Evolutionary conservation across 1,140 invertebrate genomes (phyloP), one percentile per base, ranked within the genome.

Genomic region (Meloidogyne floridensis): DNA sequence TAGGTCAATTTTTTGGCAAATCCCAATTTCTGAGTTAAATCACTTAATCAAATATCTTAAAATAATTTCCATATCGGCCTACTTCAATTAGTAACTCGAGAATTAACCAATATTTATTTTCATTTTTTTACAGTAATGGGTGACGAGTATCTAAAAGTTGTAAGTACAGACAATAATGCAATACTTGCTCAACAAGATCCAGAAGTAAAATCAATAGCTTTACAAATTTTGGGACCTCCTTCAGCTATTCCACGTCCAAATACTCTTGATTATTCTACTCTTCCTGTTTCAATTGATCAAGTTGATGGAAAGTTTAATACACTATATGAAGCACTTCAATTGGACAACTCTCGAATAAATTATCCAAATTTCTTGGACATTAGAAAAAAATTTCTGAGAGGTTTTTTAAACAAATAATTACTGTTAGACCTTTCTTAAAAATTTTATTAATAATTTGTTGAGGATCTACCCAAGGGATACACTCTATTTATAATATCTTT

Each of bases 311-410:
- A 65, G n/a, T 65, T 65, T 65, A 65, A 59, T 59, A 15, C 13
- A 1, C n/a, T 65, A 13, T 65, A 65, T 65, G 15, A 65, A 65
- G n/a, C 15, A n/a, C 59, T 65, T 65, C 2, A n/a, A n/a, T 65
- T 65, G 7, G 59, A 65, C 6, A 65, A 65, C n/a, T n/a, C 15
- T 65, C 15, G n/a, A 65, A n/a, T 65, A 65, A 65, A 65, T 65
- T 65, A 65, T n/a, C 59, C 15, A n/a, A 65, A 65, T 13, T 65
- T 65, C n/a, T 65, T 65, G n/a, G 59, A 65, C n/a, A 65, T 65
- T n/a, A 65, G n/a, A 65, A 65, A 11, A 18, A 65, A 65, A 65
- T 65, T n/a, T 65, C 2, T 65, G 4, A 65, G 10, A 65, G 59
- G 59, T 65, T n/a, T 7, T 65, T 65, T 65, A 10, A 59, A n/a